These are phyloP conservation scores for Pocillopora damicornis DNA, from an alignment of 64 coral and sea anemone species.

Conservation along the genomic window DNA sequence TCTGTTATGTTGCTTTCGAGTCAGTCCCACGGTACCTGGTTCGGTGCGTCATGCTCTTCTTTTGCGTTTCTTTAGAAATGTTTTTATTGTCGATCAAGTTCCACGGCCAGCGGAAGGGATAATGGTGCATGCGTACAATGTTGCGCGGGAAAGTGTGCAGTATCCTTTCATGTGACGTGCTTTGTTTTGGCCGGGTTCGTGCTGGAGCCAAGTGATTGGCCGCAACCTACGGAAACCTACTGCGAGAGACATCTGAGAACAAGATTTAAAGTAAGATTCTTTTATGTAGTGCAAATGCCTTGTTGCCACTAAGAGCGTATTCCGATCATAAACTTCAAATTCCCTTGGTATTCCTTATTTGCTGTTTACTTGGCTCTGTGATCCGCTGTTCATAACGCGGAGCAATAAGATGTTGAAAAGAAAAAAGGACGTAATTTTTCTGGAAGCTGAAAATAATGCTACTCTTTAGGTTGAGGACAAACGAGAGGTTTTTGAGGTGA, in stretches of 20 bases:
- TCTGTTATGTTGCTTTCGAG: not conserved
- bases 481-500: no score
- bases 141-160: conserved; percentile 83
- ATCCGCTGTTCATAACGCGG: no score
- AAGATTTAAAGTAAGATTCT: conserved; percentile 60
- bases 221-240: conserved; percentile 74
- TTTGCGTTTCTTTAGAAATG: conserved; percentile 43
- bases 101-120: not conserved
- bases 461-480: no score
- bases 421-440: no score
- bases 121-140: conserved; percentile 78
- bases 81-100: conserved; percentile 47
- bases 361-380: not conserved
- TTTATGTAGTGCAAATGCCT: not conserved
- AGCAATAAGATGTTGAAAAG: no score
- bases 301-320: no score
- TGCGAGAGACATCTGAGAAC: conserved; percentile 76
- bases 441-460: no score
- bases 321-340: no score
- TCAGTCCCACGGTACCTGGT: not conserved
- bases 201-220: conserved; percentile 83
- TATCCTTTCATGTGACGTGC: conserved; percentile 76
- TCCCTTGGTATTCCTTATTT: not conserved
- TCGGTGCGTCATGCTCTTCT: not conserved
- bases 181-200: conserved; percentile 59